A percentile compares a stretch with the other conserved stretches of the same genome.
These are phyloP conservation scores for Dromius quadrimaculatus DNA, from an alignment of 2,888 invertebrate genomes.

Conservation along the genomic window DNA sequence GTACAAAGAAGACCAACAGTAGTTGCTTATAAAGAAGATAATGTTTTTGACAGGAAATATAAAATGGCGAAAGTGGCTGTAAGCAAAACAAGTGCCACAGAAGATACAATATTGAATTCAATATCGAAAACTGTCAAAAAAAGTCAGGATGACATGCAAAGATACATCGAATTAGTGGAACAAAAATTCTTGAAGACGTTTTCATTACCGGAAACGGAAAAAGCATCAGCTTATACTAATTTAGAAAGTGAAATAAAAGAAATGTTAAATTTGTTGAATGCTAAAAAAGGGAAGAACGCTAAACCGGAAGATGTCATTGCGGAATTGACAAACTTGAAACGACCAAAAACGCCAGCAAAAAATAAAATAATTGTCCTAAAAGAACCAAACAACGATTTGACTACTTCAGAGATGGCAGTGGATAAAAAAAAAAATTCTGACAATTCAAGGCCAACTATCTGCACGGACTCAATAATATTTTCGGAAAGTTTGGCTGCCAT, in stretches of 20 bases:
- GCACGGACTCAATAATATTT: conserved; percentile 22
- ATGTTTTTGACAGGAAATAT: conserved; percentile 1
- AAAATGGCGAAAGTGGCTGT: not conserved
- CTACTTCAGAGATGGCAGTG: not conserved
- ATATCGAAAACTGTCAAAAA: conserved; percentile 6
- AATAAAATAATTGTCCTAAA: too few species aligned
- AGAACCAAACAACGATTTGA: not conserved
- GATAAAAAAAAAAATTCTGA: conserved; percentile 34
- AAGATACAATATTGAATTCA: not conserved
- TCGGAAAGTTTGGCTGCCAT: conserved; percentile 1
- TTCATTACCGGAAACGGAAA: conserved; percentile 37
- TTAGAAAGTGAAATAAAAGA: conserved; percentile 39
- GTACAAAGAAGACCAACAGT: not conserved
- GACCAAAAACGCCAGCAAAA: too few species aligned
- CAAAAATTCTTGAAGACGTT: conserved; percentile 43
- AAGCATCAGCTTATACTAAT: conserved; percentile 33
- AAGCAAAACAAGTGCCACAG: not conserved
- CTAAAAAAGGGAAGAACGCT: not conserved
- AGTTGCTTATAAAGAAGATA: not conserved
- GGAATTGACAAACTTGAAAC: not conserved
- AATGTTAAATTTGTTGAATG: conserved; percentile 27
- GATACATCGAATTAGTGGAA: conserved; percentile 32
- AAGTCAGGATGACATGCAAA: conserved; percentile 22
- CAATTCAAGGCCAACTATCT: conserved; percentile 42
- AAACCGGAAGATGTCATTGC: not conserved